A percentile compares a stretch with the other conserved stretches of the same genome.
These are phyloP conservation scores for Callyntrura guangdongensis DNA, from an alignment of 2,888 invertebrate species.

Conservation along the genomic window DNA sequence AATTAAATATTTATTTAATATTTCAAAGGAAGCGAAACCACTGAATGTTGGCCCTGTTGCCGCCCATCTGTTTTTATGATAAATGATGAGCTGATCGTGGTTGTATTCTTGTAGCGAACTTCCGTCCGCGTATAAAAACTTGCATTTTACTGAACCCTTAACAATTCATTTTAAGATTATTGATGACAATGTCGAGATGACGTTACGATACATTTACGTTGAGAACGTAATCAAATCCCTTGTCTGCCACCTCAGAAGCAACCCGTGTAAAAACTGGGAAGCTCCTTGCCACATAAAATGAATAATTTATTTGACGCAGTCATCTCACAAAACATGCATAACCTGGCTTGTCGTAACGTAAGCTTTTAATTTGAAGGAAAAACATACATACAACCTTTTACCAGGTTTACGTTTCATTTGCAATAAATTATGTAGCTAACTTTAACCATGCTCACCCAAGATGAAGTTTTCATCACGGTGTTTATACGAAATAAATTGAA, in stretches of 20 bases:
- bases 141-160: too few species aligned
- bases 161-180: too few species aligned
- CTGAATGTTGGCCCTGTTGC: too few species aligned
- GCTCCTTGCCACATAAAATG: not conserved
- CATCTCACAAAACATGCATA: not conserved
- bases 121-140: too few species aligned
- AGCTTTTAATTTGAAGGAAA: conserved; percentile 39
- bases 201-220: not conserved
- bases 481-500: conserved; percentile 49
- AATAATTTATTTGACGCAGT: conserved; percentile 12
- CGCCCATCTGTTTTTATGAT: too few species aligned
- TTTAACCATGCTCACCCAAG: not conserved
- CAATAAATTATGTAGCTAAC: conserved; percentile 29
- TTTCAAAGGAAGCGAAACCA: too few species aligned
- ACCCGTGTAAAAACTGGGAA: not conserved
- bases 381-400: not conserved
- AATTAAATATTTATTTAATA: too few species aligned
- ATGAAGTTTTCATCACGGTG: conserved; percentile 28
- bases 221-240: not conserved
- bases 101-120: too few species aligned
- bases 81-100: too few species aligned
- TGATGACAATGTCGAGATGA: not conserved
- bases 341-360: not conserved
- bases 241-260: not conserved
- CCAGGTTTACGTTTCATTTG: not conserved